Conservation (phyloP, 92 coral and sea anemone species). For the Blastomussa wellsi region DNA sequence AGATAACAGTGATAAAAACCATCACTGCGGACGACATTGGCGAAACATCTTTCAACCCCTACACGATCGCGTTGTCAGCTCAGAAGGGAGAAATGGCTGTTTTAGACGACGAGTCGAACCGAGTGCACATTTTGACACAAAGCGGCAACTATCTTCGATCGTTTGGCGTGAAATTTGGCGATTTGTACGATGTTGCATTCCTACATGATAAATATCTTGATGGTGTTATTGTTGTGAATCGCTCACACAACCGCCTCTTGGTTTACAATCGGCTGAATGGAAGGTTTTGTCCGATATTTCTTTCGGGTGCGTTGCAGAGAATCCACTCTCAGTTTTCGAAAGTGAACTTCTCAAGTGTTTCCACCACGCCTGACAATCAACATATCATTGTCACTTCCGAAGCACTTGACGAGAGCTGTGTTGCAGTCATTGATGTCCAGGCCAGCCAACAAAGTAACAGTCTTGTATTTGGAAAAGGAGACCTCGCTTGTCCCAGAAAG, state of each 20-base stretch:
- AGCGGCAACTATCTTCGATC: slow-evolving; percentile 39
- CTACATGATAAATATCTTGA: slow-evolving; percentile 15
- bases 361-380: slow-evolving; percentile 13
- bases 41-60: slow-evolving; percentile 37
- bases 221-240: slow-evolving; percentile 34
- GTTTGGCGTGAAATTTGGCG: slow-evolving; percentile 40
- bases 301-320: background rate
- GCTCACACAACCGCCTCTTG: slow-evolving; percentile 36
- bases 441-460: background rate
- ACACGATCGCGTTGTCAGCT: slow-evolving; percentile 31
- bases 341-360: slow-evolving; percentile 23
- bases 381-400: slow-evolving; percentile 28
- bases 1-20: slow-evolving; percentile 8
- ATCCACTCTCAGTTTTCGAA: slow-evolving; percentile 19
- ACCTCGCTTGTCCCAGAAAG: slow-evolving; percentile 54
- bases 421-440: slow-evolving; percentile 11
- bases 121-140: slow-evolving; percentile 32
- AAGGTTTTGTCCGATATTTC: slow-evolving; percentile 27
- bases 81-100: slow-evolving; percentile 33
- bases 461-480: slow-evolving; percentile 50
- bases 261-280: slow-evolving; percentile 20
- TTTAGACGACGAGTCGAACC: slow-evolving; percentile 38
- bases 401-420: slow-evolving; percentile 42
- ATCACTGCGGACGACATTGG: slow-evolving; percentile 36
- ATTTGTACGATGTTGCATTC: slow-evolving; percentile 42